A percentile compares a stretch with the other conserved stretches of the same genome.
Evolutionary conservation across 2,797 vertebrate genomes (phyloP).

Genomic region (Vireo griseus): DNA sequence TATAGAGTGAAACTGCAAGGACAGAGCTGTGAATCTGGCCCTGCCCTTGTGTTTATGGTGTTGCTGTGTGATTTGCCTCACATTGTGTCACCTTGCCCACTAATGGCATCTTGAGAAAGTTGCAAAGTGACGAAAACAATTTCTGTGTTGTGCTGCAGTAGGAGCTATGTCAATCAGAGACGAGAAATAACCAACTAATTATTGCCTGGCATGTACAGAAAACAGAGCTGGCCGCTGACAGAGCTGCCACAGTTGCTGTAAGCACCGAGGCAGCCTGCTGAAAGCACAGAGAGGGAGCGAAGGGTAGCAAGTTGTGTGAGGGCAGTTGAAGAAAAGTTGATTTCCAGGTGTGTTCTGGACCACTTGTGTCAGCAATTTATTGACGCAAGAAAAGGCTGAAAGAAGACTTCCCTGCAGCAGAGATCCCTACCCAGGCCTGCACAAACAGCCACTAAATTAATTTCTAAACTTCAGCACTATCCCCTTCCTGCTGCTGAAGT

Average conservation of each 20-base stretch:
- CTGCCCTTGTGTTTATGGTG: background rate
- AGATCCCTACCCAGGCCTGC: background rate
- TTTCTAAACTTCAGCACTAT: background rate
- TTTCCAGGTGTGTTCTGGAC: background rate
- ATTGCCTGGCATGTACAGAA: background rate
- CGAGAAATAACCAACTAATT: background rate
- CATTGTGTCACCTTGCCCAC: background rate
- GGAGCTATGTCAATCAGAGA: slow-evolving; percentile 5
- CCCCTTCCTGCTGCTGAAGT: background rate
- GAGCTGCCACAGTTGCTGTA: background rate
- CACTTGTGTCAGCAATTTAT: background rate
- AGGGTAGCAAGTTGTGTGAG: background rate
- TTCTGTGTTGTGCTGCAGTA: background rate
- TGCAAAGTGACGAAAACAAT: background rate
- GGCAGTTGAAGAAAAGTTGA: background rate
- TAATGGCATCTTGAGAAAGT: slow-evolving; percentile 6
- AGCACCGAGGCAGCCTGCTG: background rate
- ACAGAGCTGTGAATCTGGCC: background rate
- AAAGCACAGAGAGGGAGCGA: background rate
- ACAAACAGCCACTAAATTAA: background rate
- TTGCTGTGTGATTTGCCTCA: background rate
- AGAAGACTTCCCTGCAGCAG: background rate
- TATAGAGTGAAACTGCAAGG: background rate
- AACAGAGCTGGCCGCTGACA: background rate
- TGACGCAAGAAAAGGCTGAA: background rate